These are phyloP conservation scores for Paragorgia papillata DNA, from an alignment of 92 coral and sea anemone genomes.

Conservation along the genomic window DNA sequence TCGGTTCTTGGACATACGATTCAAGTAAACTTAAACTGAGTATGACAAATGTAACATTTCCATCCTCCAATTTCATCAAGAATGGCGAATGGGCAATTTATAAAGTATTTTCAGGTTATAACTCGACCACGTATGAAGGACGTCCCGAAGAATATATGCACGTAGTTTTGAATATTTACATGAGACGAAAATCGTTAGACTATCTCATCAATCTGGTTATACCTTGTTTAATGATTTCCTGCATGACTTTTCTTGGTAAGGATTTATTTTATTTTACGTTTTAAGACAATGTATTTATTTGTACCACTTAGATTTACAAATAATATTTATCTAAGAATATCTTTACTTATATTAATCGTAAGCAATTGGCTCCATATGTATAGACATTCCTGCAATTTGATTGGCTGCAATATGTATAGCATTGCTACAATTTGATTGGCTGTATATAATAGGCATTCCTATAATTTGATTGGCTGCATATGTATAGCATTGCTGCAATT, in stretches of 20 bases:
- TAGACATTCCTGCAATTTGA: no score
- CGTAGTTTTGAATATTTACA: slow-evolving; percentile 72
- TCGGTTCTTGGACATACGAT: slow-evolving; percentile 82
- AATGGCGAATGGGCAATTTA: slow-evolving; percentile 86
- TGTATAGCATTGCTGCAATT: no score
- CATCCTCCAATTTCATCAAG: slow-evolving; percentile 57
- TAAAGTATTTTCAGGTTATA: slow-evolving; percentile 49
- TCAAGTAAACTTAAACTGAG: slow-evolving; percentile 53
- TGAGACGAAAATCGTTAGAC: slow-evolving; percentile 74
- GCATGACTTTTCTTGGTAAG: slow-evolving; percentile 85
- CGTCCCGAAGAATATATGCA: slow-evolving; percentile 60
- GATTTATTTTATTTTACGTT: background rate
- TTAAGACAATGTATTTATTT: background rate
- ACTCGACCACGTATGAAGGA: slow-evolving; percentile 55
- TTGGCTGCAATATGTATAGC: no score
- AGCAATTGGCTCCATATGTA: no score
- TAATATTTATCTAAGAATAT: no score
- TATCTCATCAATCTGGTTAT: slow-evolving; percentile 82
- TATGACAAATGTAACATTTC: slow-evolving; percentile 48
- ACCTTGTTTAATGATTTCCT: slow-evolving; percentile 92
- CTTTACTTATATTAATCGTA: no score
- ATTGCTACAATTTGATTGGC: no score
- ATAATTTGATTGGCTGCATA: no score
- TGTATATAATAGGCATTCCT: no score
- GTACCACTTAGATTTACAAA: no score